Conservation (phyloP, 2,797 vertebrate genomes). For the Phrynocephalus forsythii region DNA sequence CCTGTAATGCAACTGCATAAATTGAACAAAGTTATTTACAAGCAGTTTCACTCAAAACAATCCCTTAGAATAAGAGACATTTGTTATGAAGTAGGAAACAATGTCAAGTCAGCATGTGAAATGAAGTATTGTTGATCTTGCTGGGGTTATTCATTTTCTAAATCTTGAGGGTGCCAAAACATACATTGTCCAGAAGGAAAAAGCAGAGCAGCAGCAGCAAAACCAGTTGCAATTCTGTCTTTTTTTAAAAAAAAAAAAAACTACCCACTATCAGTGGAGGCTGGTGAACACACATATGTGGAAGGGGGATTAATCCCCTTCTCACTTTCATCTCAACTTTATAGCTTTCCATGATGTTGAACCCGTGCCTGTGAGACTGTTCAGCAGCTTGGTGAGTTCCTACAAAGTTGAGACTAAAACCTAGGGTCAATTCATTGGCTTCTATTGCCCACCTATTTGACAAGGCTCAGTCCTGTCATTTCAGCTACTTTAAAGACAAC, state of each 20-base stretch:
- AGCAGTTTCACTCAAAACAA: constrained; percentile 3
- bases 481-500: neutral
- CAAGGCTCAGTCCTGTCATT: neutral
- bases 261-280: neutral
- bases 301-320: too few relatives aligned
- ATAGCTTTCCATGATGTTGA: too few relatives aligned
- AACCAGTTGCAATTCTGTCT: neutral
- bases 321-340: too few relatives aligned
- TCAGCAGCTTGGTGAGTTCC: too few relatives aligned
- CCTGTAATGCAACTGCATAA: constrained; percentile 54
- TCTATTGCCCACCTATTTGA: too few relatives aligned
- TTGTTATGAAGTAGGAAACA: constrained; percentile 3
- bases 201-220: constrained; percentile 5
- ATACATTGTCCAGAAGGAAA: constrained; percentile 33
- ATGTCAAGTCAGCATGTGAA: neutral
- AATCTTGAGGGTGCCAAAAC: neutral
- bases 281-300: too few relatives aligned
- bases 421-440: too few relatives aligned
- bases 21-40: constrained; percentile 24
- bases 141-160: too few relatives aligned
- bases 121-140: too few relatives aligned
- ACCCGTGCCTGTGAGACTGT: too few relatives aligned
- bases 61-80: neutral
- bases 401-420: too few relatives aligned
- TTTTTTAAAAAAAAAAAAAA: neutral